Evolutionary conservation across 2,888 invertebrate species (phyloP), one percentile per base, ranked within the genome.

Genomic region (Napeogenes inachia): DNA sequence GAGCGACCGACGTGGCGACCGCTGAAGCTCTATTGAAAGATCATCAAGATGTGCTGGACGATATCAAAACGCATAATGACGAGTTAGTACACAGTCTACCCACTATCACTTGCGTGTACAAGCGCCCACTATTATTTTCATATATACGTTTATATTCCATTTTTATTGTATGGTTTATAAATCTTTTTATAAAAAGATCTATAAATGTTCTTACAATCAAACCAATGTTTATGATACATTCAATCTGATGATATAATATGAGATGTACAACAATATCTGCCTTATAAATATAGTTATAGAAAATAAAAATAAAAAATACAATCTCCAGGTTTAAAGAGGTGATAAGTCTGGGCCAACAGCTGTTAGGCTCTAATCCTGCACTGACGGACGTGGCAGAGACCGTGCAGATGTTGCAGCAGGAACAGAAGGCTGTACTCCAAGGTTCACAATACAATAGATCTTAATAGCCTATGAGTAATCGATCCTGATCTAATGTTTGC

Each of bases 1-100:
- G 93, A 0, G 97, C 96, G 0, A 93, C 96, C 64, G 98, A 98
- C 87, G 97, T 99, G 13, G 96, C 96, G 56, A 97, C 98, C 0
- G 99, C 99, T 0, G 98, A 99, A 76, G 94, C 94, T 56, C 89
- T 98, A 45, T 90, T 96, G 61, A 98, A 99, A 78, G 94, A 96
- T 67, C 98, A 99, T 82, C 94, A 95, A 66, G 99, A 99, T 72
- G 89, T 99, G 0, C 93, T 93, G 0, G 97, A 98, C 70, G 99
- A 99, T 68, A 97, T 99, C 75, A 94, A 94, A 75, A 95, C 97
- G 0, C 97, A 97, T 71, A 94, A 95, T 70, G 97, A 97, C 75
- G 98, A 98, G 95, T 96, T 75, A 90, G 93, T 80, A 50, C 33
- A 33, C n/a, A 3, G 13, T 13, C n/a, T 13, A 35, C 38, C 13